Conservation (phyloP, 2,797 vertebrate genomes). For the Rhodeus uyekii region DNA sequence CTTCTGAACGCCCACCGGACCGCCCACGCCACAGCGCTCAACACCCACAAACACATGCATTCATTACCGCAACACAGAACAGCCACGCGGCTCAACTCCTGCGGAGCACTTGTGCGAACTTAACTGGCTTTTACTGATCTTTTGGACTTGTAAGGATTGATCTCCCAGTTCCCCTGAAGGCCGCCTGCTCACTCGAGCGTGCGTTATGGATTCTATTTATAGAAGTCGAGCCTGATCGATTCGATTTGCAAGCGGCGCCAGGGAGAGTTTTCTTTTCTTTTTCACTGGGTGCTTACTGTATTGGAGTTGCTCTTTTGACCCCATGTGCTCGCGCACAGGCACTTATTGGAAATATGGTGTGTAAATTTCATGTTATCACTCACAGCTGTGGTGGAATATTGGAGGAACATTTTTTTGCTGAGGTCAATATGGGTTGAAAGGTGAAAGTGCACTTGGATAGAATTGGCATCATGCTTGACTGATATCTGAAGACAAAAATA, state of each 20-base stretch:
- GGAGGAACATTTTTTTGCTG: neutral
- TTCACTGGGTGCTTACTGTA: neutral
- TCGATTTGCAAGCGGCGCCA: conserved; percentile 49
- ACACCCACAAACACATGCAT: conserved; percentile 41
- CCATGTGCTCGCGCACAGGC: conserved; percentile 39
- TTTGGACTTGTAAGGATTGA: conserved; percentile 63
- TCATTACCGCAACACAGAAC: conserved; percentile 16
- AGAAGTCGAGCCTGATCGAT: conserved; percentile 36
- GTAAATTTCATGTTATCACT: conserved; percentile 19
- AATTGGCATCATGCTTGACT: neutral
- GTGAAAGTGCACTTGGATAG: conserved; percentile 9
- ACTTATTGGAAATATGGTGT: conserved; percentile 6
- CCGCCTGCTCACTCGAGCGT: conserved; percentile 58
- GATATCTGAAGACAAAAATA: neutral
- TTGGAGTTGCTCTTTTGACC: conserved; percentile 61
- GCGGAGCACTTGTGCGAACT: conserved; percentile 35
- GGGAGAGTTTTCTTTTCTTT: conserved; percentile 31
- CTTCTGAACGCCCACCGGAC: conserved; percentile 39
- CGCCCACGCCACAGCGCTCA: conserved; percentile 5
- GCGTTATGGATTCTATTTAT: conserved; percentile 57
- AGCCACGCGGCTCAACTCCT: conserved; percentile 6
- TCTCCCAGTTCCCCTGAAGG: conserved; percentile 54
- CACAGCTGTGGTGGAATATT: neutral
- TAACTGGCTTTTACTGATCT: conserved; percentile 50
- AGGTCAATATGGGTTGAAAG: neutral